Base-by-base conservation (phyloP, 2,888 invertebrate species). In the Stratiomys singularior region DNA sequence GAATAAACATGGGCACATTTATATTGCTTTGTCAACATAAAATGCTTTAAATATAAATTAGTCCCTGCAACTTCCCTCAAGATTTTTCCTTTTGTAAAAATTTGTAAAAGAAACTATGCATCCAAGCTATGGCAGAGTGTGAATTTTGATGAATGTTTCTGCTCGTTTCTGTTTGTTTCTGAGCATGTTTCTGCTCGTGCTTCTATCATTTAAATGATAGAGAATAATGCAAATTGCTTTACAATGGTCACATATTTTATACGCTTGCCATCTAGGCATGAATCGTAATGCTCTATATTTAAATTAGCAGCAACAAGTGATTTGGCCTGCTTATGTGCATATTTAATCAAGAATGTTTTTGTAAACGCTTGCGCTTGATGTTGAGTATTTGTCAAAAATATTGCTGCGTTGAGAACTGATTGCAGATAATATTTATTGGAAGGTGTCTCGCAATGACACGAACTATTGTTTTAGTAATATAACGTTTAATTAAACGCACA, bases 161-260 rank as follows among this genome's bases (percentile, higher is more conserved):
- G 47, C 69, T 47, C 27, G 47, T 47, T n/a, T n/a, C n/a, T n/a
- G n/a, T n/a, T n/a, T n/a, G n/a, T n/a, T n/a, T n/a, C n/a, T n/a
- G n/a, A n/a, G n/a, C n/a, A 25, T 44, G 47, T 69, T 23, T 47
- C 44, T 2, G 47, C 69, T 47, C 27, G 47, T 47, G 69, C 47
- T 23, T 1, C 11, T 21, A 47, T 69, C 5, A 21, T 9, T 25
- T 69, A 7, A 25, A 25, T 9, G 11, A 46, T 5, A 47, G 23
- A 46, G 2, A 60, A 60, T 25, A 69, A 69, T 69, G 46, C 46
- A 69, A 69, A 47, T 69, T 25, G 69, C 27, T 21, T 47, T 69
- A 47, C 27, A 69, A 69, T 47, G 46, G 47, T 25, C 27, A 13
- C 47, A 46, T 69, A 69, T 69, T 3, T 69, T 21, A 46, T 18